Evolutionary conservation across 2,797 vertebrate genomes (phyloP).

Genomic region (Microhierax caerulescens): DNA sequence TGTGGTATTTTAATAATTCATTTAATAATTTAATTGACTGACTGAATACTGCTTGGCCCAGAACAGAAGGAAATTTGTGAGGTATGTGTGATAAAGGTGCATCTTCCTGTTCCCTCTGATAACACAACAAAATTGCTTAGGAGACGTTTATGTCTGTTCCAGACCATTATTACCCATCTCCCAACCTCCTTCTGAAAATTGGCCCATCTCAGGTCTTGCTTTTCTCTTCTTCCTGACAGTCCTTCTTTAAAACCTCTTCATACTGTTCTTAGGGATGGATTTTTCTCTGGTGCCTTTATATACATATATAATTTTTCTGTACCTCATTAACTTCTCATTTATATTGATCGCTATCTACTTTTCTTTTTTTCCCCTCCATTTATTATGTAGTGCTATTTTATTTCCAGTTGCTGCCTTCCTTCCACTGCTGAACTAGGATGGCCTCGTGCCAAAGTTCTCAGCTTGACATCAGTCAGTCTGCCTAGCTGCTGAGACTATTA

Average conservation of each 20-base stretch:
- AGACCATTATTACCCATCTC: background rate
- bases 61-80: background rate
- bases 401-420: constrained; percentile 31
- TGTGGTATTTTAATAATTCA: background rate
- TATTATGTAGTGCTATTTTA: constrained; percentile 34
- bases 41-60: background rate
- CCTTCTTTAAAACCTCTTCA: background rate
- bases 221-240: background rate
- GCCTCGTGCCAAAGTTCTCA: constrained; percentile 47
- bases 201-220: background rate
- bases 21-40: background rate
- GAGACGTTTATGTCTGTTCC: background rate
- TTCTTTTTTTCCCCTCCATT: constrained; percentile 21
- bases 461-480: constrained; percentile 35
- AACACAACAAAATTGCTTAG: background rate
- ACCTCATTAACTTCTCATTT: constrained; percentile 59
- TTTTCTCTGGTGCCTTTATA: constrained; percentile 10
- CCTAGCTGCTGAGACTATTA: constrained; percentile 3
- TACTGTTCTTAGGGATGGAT: background rate
- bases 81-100: background rate
- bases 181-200: background rate
- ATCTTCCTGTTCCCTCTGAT: background rate
- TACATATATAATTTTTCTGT: constrained; percentile 35
- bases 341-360: constrained; percentile 54
- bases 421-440: background rate